A percentile compares a stretch with the other conserved stretches of the same genome.
Evolutionary conservation across 2,113 vertebrate species (phyloP).

Genomic region (Gobius niger): DNA sequence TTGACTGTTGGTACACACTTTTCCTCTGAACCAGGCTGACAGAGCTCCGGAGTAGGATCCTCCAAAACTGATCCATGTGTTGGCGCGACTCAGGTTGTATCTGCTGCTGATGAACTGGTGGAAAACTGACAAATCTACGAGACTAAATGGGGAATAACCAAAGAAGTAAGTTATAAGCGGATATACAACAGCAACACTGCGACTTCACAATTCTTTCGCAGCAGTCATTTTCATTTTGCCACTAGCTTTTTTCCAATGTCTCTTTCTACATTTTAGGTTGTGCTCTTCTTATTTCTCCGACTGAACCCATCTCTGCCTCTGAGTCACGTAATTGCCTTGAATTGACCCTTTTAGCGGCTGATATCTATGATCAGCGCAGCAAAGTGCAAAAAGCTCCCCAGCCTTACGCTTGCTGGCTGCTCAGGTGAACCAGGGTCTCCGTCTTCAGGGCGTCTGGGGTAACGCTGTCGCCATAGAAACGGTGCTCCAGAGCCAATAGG

Average conservation of each 20-base stretch:
- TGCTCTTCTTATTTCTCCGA: no score
- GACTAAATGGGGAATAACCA: constrained; percentile 35
- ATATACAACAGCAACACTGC: no score
- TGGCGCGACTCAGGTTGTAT: constrained; percentile 72
- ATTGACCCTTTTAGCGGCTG: not conserved
- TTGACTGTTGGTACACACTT: constrained; percentile 63
- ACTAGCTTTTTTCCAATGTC: no score
- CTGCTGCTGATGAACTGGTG: constrained; percentile 71
- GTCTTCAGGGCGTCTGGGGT: constrained; percentile 72
- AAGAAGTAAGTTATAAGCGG: no score
- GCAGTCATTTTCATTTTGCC: no score
- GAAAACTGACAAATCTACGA: constrained; percentile 77
- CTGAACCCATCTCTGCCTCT: not conserved
- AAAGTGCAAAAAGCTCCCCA: not conserved
- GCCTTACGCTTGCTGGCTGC: constrained; percentile 85
- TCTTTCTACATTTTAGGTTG: no score
- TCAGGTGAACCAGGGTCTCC: constrained; percentile 74
- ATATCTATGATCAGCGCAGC: no score
- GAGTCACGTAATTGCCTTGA: not conserved
- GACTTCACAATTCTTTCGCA: no score
- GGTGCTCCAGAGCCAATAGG: constrained; percentile 82
- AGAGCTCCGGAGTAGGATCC: constrained; percentile 85
- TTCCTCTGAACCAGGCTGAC: constrained; percentile 84
- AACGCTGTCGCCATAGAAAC: constrained; percentile 86
- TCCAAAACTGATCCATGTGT: constrained; percentile 87